phyloP scores from a whole-genome alignment of 2,797 vertebrate species.

The Melopsittacus undulatus region DNA sequence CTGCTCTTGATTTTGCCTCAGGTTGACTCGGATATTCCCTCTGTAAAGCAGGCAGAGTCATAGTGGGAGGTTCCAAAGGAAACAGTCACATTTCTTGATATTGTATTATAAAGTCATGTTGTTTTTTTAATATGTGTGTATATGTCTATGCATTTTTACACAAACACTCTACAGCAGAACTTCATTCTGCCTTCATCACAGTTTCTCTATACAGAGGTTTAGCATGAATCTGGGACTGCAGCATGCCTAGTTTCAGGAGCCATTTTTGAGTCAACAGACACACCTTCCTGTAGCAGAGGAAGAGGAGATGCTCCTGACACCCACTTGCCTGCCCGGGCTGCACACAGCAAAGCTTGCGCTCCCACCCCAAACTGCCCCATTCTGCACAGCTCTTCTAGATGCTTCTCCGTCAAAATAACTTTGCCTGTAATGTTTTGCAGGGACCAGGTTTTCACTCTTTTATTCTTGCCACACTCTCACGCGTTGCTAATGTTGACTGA shows the following conservation, averaged over 20 bases:
- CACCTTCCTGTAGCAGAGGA: not conserved
- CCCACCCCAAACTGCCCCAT: not conserved
- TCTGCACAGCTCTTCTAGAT: not conserved
- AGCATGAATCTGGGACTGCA: not conserved
- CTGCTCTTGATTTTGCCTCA: conserved; percentile 6
- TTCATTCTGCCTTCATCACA: not conserved
- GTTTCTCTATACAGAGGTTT: not conserved
- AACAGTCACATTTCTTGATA: not conserved
- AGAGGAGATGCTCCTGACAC: not conserved
- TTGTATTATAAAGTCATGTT: not conserved
- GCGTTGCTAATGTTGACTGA: not conserved
- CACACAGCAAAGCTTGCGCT: not conserved
- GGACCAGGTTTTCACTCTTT: not conserved
- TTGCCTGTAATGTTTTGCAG: not conserved
- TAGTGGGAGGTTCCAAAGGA: not conserved
- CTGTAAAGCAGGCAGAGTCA: not conserved
- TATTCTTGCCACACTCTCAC: not conserved
- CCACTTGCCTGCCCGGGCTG: not conserved
- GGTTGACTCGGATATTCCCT: not conserved
- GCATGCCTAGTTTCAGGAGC: not conserved
- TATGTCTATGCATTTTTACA: not conserved
- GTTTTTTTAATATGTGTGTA: not conserved
- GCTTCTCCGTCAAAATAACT: not conserved
- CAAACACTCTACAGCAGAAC: not conserved
- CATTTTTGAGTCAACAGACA: not conserved